These are phyloP conservation scores for Mus spicilegus DNA, from an alignment of 2,113 vertebrate species.

Conservation along the genomic window DNA sequence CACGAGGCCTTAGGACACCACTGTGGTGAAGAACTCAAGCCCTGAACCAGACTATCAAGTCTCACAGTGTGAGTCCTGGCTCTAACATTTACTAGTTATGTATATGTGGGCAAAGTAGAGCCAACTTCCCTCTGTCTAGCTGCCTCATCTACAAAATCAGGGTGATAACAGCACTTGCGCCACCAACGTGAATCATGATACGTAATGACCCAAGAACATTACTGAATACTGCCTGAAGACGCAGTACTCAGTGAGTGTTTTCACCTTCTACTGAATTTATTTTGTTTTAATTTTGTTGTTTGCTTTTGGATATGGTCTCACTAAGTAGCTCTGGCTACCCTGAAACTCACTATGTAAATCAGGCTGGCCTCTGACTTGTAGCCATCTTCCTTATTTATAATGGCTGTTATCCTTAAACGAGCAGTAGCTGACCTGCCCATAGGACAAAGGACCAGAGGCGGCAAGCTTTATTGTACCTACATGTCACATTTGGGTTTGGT, in stretches of 20 bases:
- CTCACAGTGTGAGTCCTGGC: neutral
- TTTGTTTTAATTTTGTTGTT: neutral
- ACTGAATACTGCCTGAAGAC: neutral
- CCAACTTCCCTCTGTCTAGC: neutral
- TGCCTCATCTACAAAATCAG: conserved; percentile 30
- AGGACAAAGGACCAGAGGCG: neutral
- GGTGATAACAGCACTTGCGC: neutral
- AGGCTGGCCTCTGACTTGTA: neutral
- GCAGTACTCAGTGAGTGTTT: neutral
- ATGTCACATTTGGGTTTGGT: neutral
- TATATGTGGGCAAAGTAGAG: neutral
- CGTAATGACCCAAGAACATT: neutral
- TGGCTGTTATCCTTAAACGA: neutral
- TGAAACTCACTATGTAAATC: neutral
- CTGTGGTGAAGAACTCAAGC: neutral
- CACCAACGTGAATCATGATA: neutral
- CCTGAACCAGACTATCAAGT: neutral
- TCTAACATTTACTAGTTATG: neutral
- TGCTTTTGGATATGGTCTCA: neutral
- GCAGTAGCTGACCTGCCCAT: neutral
- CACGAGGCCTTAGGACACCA: neutral
- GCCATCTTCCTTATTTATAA: neutral
- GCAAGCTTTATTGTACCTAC: neutral
- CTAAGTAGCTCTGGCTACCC: neutral
- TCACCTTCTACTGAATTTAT: neutral